Percentiles rank a stretch among this genome's conserved stretches.
Conservation (phyloP, 2,797 vertebrate species). For the Urosaurus nigricauda region DNA sequence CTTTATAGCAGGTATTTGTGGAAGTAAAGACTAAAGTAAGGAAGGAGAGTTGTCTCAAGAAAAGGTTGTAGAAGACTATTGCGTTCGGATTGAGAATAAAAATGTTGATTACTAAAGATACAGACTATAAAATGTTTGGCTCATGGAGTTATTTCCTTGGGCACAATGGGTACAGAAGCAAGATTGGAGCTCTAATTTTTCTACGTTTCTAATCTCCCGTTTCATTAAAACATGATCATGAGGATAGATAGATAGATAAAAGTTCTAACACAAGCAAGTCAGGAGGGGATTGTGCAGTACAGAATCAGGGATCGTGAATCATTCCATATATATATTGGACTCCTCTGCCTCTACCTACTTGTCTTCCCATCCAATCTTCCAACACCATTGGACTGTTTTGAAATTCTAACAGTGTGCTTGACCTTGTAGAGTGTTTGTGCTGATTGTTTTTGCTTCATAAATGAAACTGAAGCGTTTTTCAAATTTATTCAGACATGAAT, state of each 20-base stretch:
- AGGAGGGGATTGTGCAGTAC: background rate
- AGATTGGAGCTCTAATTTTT: background rate
- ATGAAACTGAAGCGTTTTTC: background rate
- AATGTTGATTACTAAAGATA: slow-evolving; percentile 15
- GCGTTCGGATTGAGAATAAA: slow-evolving; percentile 1
- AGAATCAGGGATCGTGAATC: background rate
- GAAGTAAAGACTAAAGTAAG: background rate
- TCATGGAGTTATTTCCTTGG: background rate
- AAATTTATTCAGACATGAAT: background rate
- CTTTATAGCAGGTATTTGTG: slow-evolving; percentile 7
- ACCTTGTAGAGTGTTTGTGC: background rate
- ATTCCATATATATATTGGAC: background rate
- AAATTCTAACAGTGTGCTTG: background rate
- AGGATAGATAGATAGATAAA: background rate
- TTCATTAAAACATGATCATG: background rate
- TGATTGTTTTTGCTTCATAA: slow-evolving; percentile 1
- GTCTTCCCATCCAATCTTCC: background rate
- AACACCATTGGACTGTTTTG: background rate
- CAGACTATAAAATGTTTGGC: background rate
- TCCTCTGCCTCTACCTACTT: background rate
- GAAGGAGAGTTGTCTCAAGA: background rate
- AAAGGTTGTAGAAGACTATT: background rate
- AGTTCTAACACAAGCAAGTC: no score
- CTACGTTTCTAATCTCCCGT: background rate
- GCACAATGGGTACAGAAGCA: background rate